Evolutionary conservation across 92 coral and sea anemone species (phyloP).

Genomic region (Bergia puertoricense): DNA sequence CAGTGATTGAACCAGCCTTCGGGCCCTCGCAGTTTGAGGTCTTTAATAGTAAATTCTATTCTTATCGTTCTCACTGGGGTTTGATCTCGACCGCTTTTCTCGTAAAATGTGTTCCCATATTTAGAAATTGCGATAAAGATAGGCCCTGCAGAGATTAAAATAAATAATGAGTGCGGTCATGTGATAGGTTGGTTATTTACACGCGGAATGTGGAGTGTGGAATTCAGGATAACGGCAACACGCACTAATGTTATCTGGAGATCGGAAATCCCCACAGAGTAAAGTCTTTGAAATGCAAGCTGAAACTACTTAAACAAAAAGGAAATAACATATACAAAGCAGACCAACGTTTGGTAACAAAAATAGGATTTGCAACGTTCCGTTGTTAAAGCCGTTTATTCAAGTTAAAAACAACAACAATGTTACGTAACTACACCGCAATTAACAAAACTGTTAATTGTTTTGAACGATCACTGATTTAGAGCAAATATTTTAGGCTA

Average conservation of each 20-base stretch:
- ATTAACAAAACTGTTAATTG: background rate
- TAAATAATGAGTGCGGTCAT: background rate
- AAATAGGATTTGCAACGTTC: background rate
- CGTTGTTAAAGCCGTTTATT: no score
- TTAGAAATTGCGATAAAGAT: background rate
- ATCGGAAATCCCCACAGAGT: background rate
- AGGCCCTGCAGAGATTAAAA: background rate
- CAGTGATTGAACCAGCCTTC: background rate
- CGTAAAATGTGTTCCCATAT: background rate
- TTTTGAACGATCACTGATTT: no score
- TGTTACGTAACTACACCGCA: background rate
- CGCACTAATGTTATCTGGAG: background rate
- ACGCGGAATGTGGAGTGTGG: background rate
- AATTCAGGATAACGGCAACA: background rate
- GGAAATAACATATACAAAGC: background rate
- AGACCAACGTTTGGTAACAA: no score
- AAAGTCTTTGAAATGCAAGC: no score
- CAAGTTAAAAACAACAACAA: background rate
- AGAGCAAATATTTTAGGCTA: background rate
- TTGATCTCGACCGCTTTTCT: background rate
- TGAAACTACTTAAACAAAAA: background rate
- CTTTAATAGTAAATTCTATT: background rate
- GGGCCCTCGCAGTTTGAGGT: background rate
- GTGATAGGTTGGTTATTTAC: background rate
- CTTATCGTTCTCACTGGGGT: conserved; percentile 1